phyloP scores from a whole-genome alignment of 1,140 invertebrate genomes.

The Tetramorium simillimum region DNA sequence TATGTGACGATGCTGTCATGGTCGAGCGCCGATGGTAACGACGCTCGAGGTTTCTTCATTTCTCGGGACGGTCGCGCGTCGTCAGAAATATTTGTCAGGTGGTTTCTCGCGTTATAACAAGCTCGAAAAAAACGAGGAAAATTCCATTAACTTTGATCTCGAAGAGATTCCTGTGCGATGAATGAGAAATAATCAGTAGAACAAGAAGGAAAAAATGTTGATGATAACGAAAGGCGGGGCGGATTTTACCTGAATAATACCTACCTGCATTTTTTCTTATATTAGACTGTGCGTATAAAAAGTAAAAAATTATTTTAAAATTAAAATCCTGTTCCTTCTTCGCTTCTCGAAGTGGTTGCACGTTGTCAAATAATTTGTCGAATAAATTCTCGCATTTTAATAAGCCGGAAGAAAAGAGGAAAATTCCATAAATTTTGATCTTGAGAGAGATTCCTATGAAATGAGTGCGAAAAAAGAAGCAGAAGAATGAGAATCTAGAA shows the following conservation, averaged over 20 bases:
- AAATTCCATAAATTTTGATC: not conserved
- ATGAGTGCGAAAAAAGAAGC: not conserved
- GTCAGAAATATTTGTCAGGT: constrained; percentile 39
- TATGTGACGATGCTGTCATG: constrained; percentile 41
- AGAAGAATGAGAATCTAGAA: not conserved
- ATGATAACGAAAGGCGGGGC: not conserved
- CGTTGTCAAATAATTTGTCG: constrained; percentile 29
- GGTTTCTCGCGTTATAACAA: constrained; percentile 34
- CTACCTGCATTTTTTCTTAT: not conserved
- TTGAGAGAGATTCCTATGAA: not conserved
- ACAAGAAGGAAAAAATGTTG: not conserved
- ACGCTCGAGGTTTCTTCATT: constrained; percentile 69
- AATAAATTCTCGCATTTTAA: constrained; percentile 1
- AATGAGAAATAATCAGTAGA: not conserved
- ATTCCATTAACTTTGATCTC: not conserved
- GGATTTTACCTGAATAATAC: not conserved
- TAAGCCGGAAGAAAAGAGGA: not conserved
- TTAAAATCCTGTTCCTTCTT: constrained; percentile 39
- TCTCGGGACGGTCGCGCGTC: constrained; percentile 21
- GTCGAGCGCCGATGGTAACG: constrained; percentile 65
- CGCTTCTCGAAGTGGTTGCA: constrained; percentile 19
- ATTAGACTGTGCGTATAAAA: not conserved
- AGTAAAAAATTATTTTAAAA: not conserved
- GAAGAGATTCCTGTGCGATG: not conserved
- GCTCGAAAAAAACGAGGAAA: not conserved